These are phyloP conservation scores for Dipodomys spectabilis DNA, from an alignment of 2,113 vertebrate genomes.

Conservation along the genomic window DNA sequence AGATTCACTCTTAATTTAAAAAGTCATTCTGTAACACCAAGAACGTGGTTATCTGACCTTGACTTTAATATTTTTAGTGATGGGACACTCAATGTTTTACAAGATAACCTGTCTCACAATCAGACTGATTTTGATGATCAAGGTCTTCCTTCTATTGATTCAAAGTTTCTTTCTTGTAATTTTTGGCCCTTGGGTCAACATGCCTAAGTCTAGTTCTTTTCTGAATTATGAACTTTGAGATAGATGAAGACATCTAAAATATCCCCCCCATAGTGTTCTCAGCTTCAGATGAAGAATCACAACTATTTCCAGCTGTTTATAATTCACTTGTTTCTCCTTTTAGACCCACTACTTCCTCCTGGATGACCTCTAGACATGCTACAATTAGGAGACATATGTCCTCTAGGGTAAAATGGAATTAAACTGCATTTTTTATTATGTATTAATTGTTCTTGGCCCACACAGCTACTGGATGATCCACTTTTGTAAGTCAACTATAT, in stretches of 20 bases:
- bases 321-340: not conserved
- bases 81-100: slow-evolving; percentile 48
- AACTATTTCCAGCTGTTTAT: not conserved
- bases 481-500: slow-evolving; percentile 62
- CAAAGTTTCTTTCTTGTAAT: slow-evolving; percentile 70
- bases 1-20: slow-evolving; percentile 66
- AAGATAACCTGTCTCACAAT: slow-evolving; percentile 60
- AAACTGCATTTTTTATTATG: slow-evolving; percentile 61
- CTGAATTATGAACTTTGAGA: slow-evolving; percentile 59
- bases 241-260: slow-evolving; percentile 56
- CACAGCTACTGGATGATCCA: slow-evolving; percentile 58
- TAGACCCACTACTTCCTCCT: slow-evolving; percentile 1
- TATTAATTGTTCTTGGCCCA: slow-evolving; percentile 60
- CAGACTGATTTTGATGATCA: slow-evolving; percentile 70
- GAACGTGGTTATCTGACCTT: slow-evolving; percentile 54
- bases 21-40: slow-evolving; percentile 40
- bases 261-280: not conserved
- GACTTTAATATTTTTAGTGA: slow-evolving; percentile 72
- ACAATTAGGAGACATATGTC: slow-evolving; percentile 46
- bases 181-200: slow-evolving; percentile 51
- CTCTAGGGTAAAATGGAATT: slow-evolving; percentile 45
- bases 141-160: slow-evolving; percentile 75
- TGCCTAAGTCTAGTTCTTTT: slow-evolving; percentile 39
- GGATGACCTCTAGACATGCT: not conserved
- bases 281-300: slow-evolving; percentile 23